phyloP scores from a whole-genome alignment of 2,113 vertebrate genomes.

The Hipposideros armiger region DNA sequence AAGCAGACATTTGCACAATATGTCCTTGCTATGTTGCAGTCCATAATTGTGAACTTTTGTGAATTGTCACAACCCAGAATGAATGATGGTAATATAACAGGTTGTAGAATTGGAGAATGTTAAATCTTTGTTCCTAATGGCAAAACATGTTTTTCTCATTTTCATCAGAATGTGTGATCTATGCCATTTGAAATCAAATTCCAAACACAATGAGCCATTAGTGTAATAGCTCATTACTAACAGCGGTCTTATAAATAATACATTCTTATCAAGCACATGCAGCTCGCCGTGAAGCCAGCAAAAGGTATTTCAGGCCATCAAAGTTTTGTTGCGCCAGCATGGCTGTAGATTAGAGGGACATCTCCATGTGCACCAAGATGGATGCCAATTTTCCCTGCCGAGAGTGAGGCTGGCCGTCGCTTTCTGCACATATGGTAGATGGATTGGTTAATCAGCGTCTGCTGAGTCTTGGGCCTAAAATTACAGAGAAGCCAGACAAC shows the following conservation, averaged over 20 bases:
- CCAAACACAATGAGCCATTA: conserved; percentile 87
- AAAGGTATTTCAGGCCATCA: conserved; percentile 85
- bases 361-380: conserved; percentile 83
- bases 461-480: conserved; percentile 90
- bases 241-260: conserved; percentile 87
- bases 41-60: conserved; percentile 62
- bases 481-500: conserved; percentile 88
- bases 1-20: neutral
- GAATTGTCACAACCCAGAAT: conserved; percentile 40
- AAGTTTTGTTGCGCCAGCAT: conserved; percentile 68
- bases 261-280: conserved; percentile 83
- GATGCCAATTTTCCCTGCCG: conserved; percentile 89
- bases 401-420: conserved; percentile 90
- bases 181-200: conserved; percentile 84
- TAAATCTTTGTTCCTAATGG: conserved; percentile 81
- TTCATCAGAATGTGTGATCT: conserved; percentile 85
- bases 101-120: conserved; percentile 75
- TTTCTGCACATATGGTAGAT: conserved; percentile 95
- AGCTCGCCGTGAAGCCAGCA: conserved; percentile 77
- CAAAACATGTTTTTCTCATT: conserved; percentile 83
- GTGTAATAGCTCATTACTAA: conserved; percentile 85
- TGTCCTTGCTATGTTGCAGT: neutral
- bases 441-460: conserved; percentile 91
- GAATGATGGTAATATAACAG: conserved; percentile 77
- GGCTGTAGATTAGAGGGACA: conserved; percentile 80